Conservation (phyloP, 1,140 invertebrate genomes). For the Temnothorax nylanderi region DNA sequence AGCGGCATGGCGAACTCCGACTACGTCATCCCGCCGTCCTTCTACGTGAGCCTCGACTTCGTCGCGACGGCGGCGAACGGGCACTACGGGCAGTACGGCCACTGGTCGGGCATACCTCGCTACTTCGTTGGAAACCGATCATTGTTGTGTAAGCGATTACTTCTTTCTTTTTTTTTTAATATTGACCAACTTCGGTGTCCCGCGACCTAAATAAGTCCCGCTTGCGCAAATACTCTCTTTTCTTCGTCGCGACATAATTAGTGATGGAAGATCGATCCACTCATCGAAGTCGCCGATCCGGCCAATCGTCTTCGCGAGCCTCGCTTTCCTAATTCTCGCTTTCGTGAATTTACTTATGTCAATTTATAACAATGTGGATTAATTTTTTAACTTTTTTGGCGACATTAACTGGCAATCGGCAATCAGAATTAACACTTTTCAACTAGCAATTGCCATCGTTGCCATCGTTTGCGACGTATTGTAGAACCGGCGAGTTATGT, state of each 20-base stretch:
- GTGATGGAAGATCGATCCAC: not conserved
- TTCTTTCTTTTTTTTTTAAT: not conserved
- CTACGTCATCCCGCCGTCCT: not conserved
- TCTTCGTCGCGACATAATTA: not conserved
- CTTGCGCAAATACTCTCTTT: not conserved
- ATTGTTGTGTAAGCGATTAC: conserved; percentile 53
- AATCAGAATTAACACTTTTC: no score
- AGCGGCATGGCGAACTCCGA: conserved; percentile 21
- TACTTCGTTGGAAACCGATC: conserved; percentile 34
- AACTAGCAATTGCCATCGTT: no score
- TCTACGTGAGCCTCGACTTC: conserved; percentile 4
- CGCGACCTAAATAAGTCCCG: no score
- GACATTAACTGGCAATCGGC: no score
- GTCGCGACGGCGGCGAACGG: conserved; percentile 33
- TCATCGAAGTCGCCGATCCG: not conserved
- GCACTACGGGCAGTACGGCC: not conserved
- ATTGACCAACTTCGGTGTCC: not conserved
- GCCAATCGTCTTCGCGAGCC: no score
- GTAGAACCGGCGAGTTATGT: no score
- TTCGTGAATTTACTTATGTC: no score
- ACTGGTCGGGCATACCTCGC: conserved; percentile 24
- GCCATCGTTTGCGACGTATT: no score
- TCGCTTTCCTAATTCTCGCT: no score
- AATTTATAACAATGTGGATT: no score
- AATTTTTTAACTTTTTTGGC: no score